Base-by-base conservation (phyloP, 1,140 invertebrate genomes). In the Lordiphosa collinella region DNA sequence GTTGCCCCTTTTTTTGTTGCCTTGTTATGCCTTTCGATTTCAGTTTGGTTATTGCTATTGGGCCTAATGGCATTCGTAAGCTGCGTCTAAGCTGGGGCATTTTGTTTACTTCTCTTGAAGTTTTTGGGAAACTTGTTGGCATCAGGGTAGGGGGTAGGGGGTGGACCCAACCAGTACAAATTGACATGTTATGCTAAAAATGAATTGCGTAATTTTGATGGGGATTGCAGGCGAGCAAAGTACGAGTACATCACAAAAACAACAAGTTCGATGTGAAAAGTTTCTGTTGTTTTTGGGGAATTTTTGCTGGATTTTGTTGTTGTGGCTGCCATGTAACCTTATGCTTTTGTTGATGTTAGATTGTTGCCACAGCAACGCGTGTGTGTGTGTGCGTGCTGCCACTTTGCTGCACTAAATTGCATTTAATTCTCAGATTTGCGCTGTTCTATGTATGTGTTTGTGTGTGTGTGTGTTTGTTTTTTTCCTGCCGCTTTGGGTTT, bases 371-470 rank as follows among this genome's bases (percentile, higher is more conserved):
- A n/a, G 18, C 11, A n/a, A 29, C 36, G 52, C 14, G 46, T 57
- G 52, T 51, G 47, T 64, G 18, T 47, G 71, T 64, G 46, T 57
- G 36, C 22, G 29, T 80, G 71, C 53, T 76, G 76, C 72, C 78
- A 82, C 71, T 84, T 84, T 82, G 76, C 72, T 72, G 76, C 71
- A 80, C 78, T 80, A 80, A 80, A 80, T 80, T 80, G 76, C 76
- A 80, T 80, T 80, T 80, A 80, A 80, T 82, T 80, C 73, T 63
- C 66, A 82, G 78, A 82, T 82, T 84, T 82, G 66, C 38, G 32
- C 44, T 72, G 37, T 75, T 44, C 8, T 29, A 16, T 34, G 29
- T 34, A 11, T 14, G 44, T 16, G 13, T 34, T 12, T 34, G 31
- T 16, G 31, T 35, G 46, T 62, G 49, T 54, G 38, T 53, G 48